Evolutionary conservation across 2,888 invertebrate species (phyloP).

Genomic region (Hesperia comma): DNA sequence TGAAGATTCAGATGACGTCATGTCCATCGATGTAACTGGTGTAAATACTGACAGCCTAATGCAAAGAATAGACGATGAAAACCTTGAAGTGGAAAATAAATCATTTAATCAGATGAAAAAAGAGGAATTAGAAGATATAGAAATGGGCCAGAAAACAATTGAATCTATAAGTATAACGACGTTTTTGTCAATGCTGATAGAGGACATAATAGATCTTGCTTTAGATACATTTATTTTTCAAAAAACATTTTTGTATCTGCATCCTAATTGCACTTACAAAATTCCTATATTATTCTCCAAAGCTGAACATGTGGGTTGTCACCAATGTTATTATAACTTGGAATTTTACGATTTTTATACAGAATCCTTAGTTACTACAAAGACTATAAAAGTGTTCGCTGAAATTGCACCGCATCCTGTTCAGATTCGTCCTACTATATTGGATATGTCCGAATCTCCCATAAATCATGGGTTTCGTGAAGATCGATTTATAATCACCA

Average conservation of each 20-base stretch:
- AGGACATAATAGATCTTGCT: slow-evolving; percentile 54
- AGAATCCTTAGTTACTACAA: slow-evolving; percentile 50
- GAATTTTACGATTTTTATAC: slow-evolving; percentile 55
- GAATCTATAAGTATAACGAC: slow-evolving; percentile 46
- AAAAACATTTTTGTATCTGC: slow-evolving; percentile 54
- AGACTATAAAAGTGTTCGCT: slow-evolving; percentile 60
- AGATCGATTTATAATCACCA: slow-evolving; percentile 58
- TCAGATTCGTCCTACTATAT: slow-evolving; percentile 57
- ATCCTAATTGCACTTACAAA: slow-evolving; percentile 50
- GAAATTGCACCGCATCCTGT: slow-evolving; percentile 68
- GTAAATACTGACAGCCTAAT: slow-evolving; percentile 52
- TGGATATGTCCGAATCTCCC: slow-evolving; percentile 65
- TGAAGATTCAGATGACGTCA: slow-evolving; percentile 41
- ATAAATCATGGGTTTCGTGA: slow-evolving; percentile 60
- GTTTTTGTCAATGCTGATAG: slow-evolving; percentile 50
- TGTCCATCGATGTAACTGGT: slow-evolving; percentile 50
- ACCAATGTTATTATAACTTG: slow-evolving; percentile 65
- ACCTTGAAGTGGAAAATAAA: slow-evolving; percentile 46
- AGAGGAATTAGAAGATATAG: slow-evolving; percentile 14
- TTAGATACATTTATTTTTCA: slow-evolving; percentile 65
- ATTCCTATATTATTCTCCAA: slow-evolving; percentile 62
- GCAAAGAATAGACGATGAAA: slow-evolving; percentile 49
- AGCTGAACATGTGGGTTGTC: slow-evolving; percentile 62
- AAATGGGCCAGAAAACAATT: not conserved
- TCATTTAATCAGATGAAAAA: slow-evolving; percentile 40